Percentiles rank a stretch among this genome's conserved stretches.
Evolutionary conservation across 1,140 invertebrate species (phyloP).

Genomic region (Battus philenor): DNA sequence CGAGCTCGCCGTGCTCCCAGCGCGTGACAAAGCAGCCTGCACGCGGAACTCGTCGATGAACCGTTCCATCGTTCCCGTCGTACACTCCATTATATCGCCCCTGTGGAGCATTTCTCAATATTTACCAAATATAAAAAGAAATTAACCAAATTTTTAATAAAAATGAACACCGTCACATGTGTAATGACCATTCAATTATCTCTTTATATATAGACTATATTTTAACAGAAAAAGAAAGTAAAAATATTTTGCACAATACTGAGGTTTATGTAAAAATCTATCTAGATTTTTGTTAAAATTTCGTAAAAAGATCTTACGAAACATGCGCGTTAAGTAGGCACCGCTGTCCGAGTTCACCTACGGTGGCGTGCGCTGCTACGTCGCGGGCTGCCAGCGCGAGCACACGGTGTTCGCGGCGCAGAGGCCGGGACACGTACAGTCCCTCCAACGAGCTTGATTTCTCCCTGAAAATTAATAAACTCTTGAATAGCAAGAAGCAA

Average conservation of each 20-base stretch:
- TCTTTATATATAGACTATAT: no score
- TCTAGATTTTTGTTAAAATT: no score
- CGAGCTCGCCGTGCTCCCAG: background rate
- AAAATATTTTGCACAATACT: no score
- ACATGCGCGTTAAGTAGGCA: conserved; percentile 27
- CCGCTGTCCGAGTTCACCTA: conserved; percentile 20
- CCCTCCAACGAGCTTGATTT: conserved; percentile 35
- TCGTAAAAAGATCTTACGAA: no score
- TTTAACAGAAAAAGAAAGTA: no score
- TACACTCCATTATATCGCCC: conserved; percentile 38
- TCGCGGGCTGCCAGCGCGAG: conserved; percentile 25
- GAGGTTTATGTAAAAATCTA: no score
- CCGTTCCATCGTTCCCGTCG: conserved; percentile 48
- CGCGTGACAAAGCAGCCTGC: conserved; percentile 25
- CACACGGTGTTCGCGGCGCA: conserved; percentile 45
- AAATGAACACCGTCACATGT: background rate
- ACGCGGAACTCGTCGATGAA: conserved; percentile 37
- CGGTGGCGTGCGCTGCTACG: conserved; percentile 18
- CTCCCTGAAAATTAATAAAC: conserved; percentile 19
- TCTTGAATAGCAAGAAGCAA: no score
- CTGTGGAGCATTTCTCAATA: no score
- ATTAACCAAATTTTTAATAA: background rate
- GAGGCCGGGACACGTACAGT: conserved; percentile 47
- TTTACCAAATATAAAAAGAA: background rate
- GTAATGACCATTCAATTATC: background rate